Evolutionary conservation across 2,113 vertebrate genomes (phyloP), one percentile per base, ranked within the genome.

Genomic region (Gopherus evgoodei): DNA sequence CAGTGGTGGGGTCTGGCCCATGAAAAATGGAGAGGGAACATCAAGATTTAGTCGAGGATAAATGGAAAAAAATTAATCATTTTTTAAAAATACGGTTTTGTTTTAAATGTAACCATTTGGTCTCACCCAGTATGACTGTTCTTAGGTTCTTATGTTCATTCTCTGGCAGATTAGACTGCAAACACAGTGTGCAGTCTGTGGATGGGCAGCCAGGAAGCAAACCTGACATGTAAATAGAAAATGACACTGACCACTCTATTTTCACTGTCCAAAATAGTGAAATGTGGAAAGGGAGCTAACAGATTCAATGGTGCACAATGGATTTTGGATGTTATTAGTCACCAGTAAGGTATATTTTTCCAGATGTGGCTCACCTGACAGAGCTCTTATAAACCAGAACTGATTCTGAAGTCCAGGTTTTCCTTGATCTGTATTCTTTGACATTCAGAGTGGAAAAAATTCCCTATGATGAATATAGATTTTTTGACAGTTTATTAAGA

Each of bases 401-500:
- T 3, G 0, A 4, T 76, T 86, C n/a, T 44, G 42, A 86, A 85
- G 81, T 44, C 42, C 4, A 9, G 3, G 4, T 47, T 49, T 76
- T 56, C 81, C 9, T 21, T 69, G 75, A 22, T 42, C 49, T 2
- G 0, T 0, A 2, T 69, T 91, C 47, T 84, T 59, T 84, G 96
- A 92, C 88, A 54, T 95, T 95, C 93, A 92, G 56, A 91, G 88
- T 87, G 89, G 85, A 4, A 21, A 69, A 54, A 52, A 0, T 1
- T 4, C 12, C 12, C 6, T 19, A 9, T 72, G 50, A 90, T 89
- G 42, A 62, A 83, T 53, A 38, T 88, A 62, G 72, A 81, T 17
- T 79, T 79, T 44, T 87, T 81, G 82, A 78, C 52, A 12, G 86
- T 92, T 96, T 96, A 94, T 94, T 94, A 96, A 89, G 95, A 93